Conservation (phyloP, 2,888 invertebrate species). For the Chydorus sphaericus region DNA sequence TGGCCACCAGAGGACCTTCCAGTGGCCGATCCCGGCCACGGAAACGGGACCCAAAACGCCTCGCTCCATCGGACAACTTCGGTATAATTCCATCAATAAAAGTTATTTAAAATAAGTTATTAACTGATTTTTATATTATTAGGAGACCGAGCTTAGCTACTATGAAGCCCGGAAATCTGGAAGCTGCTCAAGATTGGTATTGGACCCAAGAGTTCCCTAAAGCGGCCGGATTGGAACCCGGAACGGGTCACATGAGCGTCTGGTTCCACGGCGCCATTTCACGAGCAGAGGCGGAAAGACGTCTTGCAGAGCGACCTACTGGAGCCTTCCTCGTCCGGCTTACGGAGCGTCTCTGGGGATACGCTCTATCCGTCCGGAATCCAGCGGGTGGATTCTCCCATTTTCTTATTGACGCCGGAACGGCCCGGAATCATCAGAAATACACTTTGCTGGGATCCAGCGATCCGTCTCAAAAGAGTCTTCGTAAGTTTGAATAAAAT, state of each 20-base stretch:
- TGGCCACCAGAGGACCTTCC: conserved; percentile 9
- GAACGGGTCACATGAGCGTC: conserved; percentile 11
- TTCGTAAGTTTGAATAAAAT: background rate
- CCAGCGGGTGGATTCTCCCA: conserved; percentile 7
- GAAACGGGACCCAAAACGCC: no score
- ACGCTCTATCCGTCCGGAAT: conserved; percentile 14
- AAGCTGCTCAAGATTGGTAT: conserved; percentile 16
- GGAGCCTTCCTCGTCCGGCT: conserved; percentile 13
- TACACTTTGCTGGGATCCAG: conserved; percentile 11
- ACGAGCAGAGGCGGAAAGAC: conserved; percentile 8
- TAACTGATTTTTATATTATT: no score
- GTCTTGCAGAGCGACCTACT: conserved; percentile 9
- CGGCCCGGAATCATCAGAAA: background rate
- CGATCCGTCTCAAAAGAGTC: conserved; percentile 10
- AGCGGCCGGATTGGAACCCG: conserved; percentile 13
- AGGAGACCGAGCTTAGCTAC: no score
- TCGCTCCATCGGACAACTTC: no score
- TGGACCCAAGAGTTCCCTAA: conserved; percentile 15
- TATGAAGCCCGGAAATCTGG: conserved; percentile 7
- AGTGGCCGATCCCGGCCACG: conserved; percentile 14
- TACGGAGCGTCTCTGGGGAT: conserved; percentile 15
- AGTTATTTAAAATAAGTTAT: no score
- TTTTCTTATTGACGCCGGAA: conserved; percentile 12
- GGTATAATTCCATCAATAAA: no score
- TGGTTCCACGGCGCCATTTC: conserved; percentile 16